Conservation (phyloP, 2,888 invertebrate species). For the Graphium colonna region DNA sequence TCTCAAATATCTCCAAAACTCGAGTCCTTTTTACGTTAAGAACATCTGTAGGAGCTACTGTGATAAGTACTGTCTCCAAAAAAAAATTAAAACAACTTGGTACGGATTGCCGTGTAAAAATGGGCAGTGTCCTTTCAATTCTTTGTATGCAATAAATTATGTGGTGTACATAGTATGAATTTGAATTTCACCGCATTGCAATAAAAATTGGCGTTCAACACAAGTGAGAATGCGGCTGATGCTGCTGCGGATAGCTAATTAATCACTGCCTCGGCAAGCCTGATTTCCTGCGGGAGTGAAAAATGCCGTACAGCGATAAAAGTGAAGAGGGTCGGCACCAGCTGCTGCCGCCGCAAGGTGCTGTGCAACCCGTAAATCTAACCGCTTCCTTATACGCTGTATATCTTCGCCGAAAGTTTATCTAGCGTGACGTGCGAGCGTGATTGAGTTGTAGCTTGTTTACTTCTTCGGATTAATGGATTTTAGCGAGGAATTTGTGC, state of each 20-base stretch:
- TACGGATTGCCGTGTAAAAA: no score
- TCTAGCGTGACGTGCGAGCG: constrained; percentile 5
- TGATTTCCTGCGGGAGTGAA: constrained; percentile 64
- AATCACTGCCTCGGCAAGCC: constrained; percentile 57
- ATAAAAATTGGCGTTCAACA: constrained; percentile 9
- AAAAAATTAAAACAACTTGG: no score
- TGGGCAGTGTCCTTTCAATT: no score
- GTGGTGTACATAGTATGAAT: constrained; percentile 7
- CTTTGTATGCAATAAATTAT: no score
- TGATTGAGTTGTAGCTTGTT: not conserved
- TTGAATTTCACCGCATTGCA: constrained; percentile 14
- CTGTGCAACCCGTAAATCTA: constrained; percentile 29
- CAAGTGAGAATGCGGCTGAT: no score
- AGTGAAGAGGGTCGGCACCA: constrained; percentile 54
- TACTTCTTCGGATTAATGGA: not conserved
- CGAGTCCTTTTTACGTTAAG: no score
- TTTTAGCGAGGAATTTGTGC: no score
- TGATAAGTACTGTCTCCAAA: no score
- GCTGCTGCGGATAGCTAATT: constrained; percentile 54
- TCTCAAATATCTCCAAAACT: no score
- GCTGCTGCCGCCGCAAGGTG: constrained; percentile 35
- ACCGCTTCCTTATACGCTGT: constrained; percentile 26
- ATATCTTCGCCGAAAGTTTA: constrained; percentile 15
- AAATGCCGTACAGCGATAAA: constrained; percentile 67
- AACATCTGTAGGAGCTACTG: no score